phyloP scores from a whole-genome alignment of 2,113 vertebrate genomes.

The Syrmaticus mikado region DNA sequence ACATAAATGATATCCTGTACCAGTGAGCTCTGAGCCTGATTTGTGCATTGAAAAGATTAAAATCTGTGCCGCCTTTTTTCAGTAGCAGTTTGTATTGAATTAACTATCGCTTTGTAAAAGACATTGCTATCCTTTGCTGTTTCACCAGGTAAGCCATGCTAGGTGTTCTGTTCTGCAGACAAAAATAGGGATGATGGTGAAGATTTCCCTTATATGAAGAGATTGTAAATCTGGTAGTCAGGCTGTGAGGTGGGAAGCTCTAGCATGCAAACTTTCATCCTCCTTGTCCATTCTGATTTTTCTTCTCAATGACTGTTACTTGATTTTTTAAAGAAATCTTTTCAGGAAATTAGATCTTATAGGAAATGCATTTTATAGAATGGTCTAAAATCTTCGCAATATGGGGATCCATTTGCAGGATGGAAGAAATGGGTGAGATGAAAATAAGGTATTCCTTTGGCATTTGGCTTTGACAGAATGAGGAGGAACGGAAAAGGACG shows the following conservation, averaged over 20 bases:
- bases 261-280: neutral
- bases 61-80: neutral
- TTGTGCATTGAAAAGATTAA: neutral
- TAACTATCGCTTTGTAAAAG: neutral
- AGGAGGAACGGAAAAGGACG: neutral
- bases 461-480: neutral
- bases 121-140: neutral
- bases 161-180: neutral
- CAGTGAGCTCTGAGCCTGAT: rapidly evolving
- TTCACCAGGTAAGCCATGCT: neutral
- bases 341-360: neutral
- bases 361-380: neutral
- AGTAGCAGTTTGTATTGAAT: neutral
- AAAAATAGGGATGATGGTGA: neutral
- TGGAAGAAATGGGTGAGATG: neutral
- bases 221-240: neutral
- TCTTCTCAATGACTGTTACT: neutral
- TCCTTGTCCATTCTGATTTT: neutral
- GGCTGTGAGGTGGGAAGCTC: neutral
- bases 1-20: neutral
- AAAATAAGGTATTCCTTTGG: neutral
- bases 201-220: neutral
- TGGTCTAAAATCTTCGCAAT: neutral
- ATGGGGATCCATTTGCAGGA: neutral
- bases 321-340: neutral